Percentiles rank a stretch among this genome's conserved stretches.
Evolutionary conservation across 92 coral and sea anemone species (phyloP).

Genomic region (Parazoanthus darwini): DNA sequence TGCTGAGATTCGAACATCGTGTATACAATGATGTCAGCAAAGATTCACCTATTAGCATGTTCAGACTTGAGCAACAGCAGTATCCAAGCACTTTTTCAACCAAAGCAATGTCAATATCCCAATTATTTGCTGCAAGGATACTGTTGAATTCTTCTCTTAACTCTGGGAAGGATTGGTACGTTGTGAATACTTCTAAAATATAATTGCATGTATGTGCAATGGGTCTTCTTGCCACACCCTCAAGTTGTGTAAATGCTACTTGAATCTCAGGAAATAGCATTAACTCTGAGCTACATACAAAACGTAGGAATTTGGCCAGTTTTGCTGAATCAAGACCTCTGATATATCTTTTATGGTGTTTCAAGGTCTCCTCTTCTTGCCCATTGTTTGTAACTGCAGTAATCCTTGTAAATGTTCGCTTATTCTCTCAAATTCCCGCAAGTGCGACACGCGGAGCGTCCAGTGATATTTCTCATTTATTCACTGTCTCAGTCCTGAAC

Average conservation of each 20-base stretch:
- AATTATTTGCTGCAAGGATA: constrained; percentile 24
- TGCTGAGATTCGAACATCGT: no score
- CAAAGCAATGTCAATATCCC: constrained; percentile 37
- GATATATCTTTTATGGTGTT: constrained; percentile 41
- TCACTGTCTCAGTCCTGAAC: no score
- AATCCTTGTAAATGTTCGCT: background rate
- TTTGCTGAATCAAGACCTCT: constrained; percentile 30
- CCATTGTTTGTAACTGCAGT: constrained; percentile 25
- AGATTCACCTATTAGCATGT: background rate
- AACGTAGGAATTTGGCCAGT: constrained; percentile 33
- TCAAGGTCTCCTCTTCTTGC: constrained; percentile 20
- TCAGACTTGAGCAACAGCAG: constrained; percentile 11
- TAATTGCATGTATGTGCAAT: constrained; percentile 40
- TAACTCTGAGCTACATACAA: constrained; percentile 41
- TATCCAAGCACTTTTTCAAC: background rate
- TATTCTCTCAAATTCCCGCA: no score
- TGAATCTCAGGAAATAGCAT: constrained; percentile 27
- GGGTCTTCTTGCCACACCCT: constrained; percentile 36
- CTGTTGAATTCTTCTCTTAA: constrained; percentile 36
- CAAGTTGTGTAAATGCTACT: constrained; percentile 34
- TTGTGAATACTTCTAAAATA: constrained; percentile 32
- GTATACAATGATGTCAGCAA: no score
- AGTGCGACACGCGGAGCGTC: no score
- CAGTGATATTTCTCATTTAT: no score
- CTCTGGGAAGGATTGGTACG: constrained; percentile 39